Base-by-base conservation (phyloP, 2,797 vertebrate genomes). In the Gephyroberyx darwinii region DNA sequence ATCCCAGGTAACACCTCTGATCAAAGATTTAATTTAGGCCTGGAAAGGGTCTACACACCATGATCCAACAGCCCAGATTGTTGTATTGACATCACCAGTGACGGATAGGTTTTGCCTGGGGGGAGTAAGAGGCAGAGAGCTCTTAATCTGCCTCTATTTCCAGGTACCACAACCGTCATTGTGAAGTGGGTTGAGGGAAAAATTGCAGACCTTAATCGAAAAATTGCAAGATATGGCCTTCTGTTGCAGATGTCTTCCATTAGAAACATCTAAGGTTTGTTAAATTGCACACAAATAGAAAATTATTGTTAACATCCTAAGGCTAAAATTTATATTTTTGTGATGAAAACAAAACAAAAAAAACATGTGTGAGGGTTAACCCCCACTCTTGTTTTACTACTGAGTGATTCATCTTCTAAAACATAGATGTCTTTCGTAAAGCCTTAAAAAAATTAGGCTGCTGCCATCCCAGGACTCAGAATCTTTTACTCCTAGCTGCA, bases 21-120 rank as follows among this genome's bases (percentile, higher is more conserved):
- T 93, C 86, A 89, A 81, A 85, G 86, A 89, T 90, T 91, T 92
- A 79, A 92, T 92, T 91, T 89, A 83, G 84, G 80, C 81, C 78
- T 73, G 47, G 76, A 87, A 88, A 89, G 80, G 83, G 74, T 84
- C 80, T 83, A 73, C 69, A 53, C 65, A 65, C 78, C 73, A 45
- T 47, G 64, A 81, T 90, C 84, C 81, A 80, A 84, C 85, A 75
- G 78, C 81, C 82, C 73, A 84, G 86, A 88, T 87, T 85, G 88
- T 92, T 85, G 76, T 84, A 83, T 83, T 88, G 91, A 91, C 90
- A 90, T 74, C 71, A 69, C 55, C 52, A 22, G 72, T 91, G 90
- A 93, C 87, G 88, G 89, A 93, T 92, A 83, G 47, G 20, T 79
- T 86, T 85, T 43, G 71, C 86, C 86, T 79, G 67, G 70, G 74